Evolutionary conservation across 2,113 vertebrate species (phyloP).

Genomic region (Lepus europaeus): DNA sequence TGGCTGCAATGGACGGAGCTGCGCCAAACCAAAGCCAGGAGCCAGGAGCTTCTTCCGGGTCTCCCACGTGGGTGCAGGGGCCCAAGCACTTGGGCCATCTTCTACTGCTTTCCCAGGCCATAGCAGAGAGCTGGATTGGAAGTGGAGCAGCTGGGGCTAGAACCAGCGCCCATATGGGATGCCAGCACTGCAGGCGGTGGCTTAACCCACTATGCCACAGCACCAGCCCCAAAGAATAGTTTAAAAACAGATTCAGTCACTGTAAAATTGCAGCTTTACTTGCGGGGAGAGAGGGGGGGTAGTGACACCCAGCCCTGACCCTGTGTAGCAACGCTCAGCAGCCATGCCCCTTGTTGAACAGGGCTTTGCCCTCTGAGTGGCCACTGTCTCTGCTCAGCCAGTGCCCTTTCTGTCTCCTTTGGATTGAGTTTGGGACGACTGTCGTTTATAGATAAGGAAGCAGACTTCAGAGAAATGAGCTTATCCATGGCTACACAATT

Average conservation of each 20-base stretch:
- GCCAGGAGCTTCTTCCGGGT: too few species aligned
- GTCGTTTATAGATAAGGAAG: background rate
- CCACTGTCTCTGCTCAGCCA: background rate
- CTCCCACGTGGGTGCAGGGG: too few species aligned
- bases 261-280: background rate
- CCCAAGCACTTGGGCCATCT: too few species aligned
- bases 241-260: background rate
- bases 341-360: background rate
- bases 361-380: background rate
- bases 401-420: background rate
- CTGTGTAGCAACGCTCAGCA: background rate
- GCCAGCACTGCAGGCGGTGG: too few species aligned
- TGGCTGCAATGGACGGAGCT: too few species aligned
- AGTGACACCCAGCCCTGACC: background rate
- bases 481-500: background rate
- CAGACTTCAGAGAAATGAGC: background rate
- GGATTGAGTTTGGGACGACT: background rate
- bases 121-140: too few species aligned
- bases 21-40: too few species aligned
- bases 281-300: background rate
- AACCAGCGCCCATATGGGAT: too few species aligned
- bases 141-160: too few species aligned
- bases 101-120: too few species aligned
- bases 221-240: background rate
- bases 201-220: too few species aligned